These are phyloP conservation scores for Felis chaus DNA, from an alignment of 2,113 vertebrate species.

Conservation along the genomic window DNA sequence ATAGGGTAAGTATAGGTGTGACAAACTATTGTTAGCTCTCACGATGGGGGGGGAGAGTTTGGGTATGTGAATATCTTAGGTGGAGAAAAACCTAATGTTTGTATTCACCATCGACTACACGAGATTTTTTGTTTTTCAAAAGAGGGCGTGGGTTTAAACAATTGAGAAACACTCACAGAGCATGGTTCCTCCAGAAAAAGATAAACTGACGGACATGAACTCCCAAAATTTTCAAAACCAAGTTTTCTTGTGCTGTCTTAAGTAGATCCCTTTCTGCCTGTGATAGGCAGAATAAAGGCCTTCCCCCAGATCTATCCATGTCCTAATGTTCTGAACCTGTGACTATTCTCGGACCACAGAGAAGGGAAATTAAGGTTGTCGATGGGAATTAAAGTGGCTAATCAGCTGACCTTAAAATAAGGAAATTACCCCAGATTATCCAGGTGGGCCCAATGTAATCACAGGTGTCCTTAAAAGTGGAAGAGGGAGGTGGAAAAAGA, in stretches of 20 bases:
- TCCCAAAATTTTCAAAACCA: constrained; percentile 41
- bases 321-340: background rate
- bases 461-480: background rate
- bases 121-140: background rate
- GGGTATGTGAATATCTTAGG: background rate
- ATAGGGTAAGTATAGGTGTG: background rate
- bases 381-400: background rate
- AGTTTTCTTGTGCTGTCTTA: constrained; percentile 29
- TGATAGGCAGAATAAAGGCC: background rate
- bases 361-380: background rate
- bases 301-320: background rate
- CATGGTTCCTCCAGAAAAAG: constrained; percentile 52
- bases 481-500: background rate
- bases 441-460: background rate
- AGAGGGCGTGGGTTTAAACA: background rate
- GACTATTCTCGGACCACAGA: background rate
- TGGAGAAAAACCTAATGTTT: background rate
- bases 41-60: background rate
- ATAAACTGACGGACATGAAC: constrained; percentile 63
- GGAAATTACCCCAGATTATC: background rate
- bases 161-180: background rate
- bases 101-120: background rate
- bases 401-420: background rate
- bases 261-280: constrained; percentile 33
- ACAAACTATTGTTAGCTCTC: background rate